A percentile compares a stretch with the other conserved stretches of the same genome.
phyloP scores from a whole-genome alignment of 2,113 vertebrate genomes.

The Centropus bengalensis region DNA sequence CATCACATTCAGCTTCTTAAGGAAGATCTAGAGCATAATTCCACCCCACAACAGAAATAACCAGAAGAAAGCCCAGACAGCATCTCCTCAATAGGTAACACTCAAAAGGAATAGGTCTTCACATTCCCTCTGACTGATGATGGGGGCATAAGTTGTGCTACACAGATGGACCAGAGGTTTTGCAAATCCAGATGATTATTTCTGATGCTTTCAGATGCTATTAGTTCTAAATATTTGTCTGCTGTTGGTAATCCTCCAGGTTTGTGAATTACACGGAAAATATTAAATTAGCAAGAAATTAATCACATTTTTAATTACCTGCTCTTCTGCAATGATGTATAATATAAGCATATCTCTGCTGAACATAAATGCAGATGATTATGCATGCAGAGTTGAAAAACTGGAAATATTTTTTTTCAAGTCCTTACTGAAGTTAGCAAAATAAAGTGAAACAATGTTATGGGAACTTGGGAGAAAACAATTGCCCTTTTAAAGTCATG shows the following conservation, averaged over 20 bases:
- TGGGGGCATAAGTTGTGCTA: slow-evolving; percentile 10
- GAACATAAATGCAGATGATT: slow-evolving; percentile 10
- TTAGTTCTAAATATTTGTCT: slow-evolving; percentile 31
- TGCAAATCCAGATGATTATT: slow-evolving; percentile 66
- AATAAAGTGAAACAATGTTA: background rate
- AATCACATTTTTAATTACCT: background rate
- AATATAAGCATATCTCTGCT: background rate
- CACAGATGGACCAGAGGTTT: slow-evolving; percentile 45
- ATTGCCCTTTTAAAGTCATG: background rate
- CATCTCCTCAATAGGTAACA: background rate
- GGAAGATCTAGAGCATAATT: background rate
- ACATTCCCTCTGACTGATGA: slow-evolving; percentile 23
- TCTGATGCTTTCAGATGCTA: slow-evolving; percentile 60
- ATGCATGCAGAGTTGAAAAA: background rate
- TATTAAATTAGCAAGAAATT: slow-evolving; percentile 40
- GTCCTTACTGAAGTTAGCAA: background rate
- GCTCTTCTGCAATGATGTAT: background rate
- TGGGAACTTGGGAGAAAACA: background rate
- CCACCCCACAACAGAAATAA: background rate
- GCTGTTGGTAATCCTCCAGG: slow-evolving; percentile 7
- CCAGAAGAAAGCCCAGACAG: background rate
- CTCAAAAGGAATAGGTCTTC: slow-evolving; percentile 23
- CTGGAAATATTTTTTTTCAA: background rate
- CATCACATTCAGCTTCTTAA: background rate
- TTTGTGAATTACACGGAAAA: slow-evolving; percentile 39